Evolutionary conservation across 2,797 vertebrate genomes (phyloP), one percentile per base, ranked within the genome.

Genomic region (Alca torda): DNA sequence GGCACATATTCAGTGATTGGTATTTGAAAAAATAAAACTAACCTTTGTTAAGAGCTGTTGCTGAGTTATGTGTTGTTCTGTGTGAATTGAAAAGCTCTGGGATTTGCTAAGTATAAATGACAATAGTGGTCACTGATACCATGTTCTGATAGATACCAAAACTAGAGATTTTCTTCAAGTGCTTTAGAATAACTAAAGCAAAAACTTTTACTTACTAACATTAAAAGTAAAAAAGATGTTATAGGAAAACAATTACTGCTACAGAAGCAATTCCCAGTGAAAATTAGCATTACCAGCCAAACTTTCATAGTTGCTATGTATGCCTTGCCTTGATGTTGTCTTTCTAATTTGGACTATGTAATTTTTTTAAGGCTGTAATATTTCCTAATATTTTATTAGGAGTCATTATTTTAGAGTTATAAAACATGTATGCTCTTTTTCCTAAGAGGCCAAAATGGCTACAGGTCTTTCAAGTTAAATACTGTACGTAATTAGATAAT

Each of bases 391-490:
- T 93, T 89, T 86, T 82, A 75, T 76, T 94, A 91, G 69, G 90
- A 82, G 87, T 93, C 50, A 81, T 94, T 95, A 93, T 97, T 97
- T 92, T 86, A 81, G 54, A 81, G 63, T 86, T 95, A 95, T 95
- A 90, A 96, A 96, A 95, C 92, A 94, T 96, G 92, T 69, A 97
- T 88, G 73, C 19, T 94, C 53, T 87, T 95, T 97, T 93, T 91
- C 95, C 95, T 94, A 92, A 81, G 93, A 94, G 87, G 90, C 87
- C 76, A 31, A 91, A 93, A 96, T 91, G 93, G 73, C 95, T 97
- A 96, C 94, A 95, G 93, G 92, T 96, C 90, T 97, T 96, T 97
- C 89, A 84, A 95, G 70, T 96, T 94, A 96, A 95, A 92, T 87
- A 70, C 39, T 89, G 48, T 89, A 92, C 68, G 35, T 94, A 94